A percentile compares a stretch with the other conserved stretches of the same genome.
Evolutionary conservation across 2,113 vertebrate species (phyloP).

Genomic region (Fukomys damarensis): DNA sequence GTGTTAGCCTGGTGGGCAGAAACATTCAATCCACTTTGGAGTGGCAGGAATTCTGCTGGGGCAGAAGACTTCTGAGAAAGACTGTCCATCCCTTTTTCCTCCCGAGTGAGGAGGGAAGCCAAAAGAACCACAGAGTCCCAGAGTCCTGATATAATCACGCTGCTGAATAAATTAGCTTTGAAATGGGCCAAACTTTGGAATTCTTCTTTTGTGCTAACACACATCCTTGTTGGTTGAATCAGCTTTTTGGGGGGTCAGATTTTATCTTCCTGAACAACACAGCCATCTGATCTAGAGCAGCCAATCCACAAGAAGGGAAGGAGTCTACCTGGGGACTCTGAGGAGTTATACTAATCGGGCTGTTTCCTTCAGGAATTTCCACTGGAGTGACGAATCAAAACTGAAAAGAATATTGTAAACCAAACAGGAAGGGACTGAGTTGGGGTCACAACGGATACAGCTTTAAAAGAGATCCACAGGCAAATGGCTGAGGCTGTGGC

Average conservation of each 20-base stretch:
- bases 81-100: background rate
- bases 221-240: background rate
- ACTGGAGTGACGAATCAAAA: background rate
- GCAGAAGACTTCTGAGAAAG: background rate
- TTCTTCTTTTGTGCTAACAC: conserved; percentile 2
- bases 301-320: background rate
- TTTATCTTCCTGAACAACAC: background rate
- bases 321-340: background rate
- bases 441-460: background rate
- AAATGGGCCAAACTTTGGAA: background rate
- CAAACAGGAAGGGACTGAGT: background rate
- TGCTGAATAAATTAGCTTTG: background rate
- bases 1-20: background rate
- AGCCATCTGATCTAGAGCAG: background rate
- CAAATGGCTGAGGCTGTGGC: background rate
- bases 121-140: background rate
- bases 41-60: background rate
- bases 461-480: background rate
- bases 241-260: background rate
- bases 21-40: background rate
- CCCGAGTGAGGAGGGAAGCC: background rate
- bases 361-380: background rate
- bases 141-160: background rate
- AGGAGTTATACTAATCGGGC: background rate
- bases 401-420: background rate